Base-by-base conservation (phyloP, 1,140 invertebrate genomes). In the Lepidurus couesii region DNA sequence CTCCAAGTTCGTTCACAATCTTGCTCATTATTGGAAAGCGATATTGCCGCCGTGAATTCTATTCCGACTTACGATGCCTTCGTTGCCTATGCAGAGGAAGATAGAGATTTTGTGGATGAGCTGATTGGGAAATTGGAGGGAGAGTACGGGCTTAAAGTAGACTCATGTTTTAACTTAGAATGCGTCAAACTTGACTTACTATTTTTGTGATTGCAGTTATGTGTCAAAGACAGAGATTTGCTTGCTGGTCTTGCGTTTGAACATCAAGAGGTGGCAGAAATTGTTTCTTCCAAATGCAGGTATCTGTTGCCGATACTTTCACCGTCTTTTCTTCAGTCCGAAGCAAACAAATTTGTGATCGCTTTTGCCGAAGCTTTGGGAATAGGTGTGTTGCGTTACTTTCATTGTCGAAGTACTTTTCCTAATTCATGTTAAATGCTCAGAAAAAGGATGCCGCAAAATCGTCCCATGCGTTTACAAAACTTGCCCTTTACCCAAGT, bases 261-360 rank as follows among this genome's bases (percentile, higher is more conserved):
- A 81, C 90, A 92, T 82, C 88, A 91, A 77, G 89, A 90, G 7
- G 87, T 94, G 13, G 88, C 91, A 75, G 87, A 88, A 80, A 85
- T 95, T 21, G 92, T 95, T 83, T 88, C 89, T 21, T 89, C 91
- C 81, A 85, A 92, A 9, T 94, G 93, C 81, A 89, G 90, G 44
- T 87, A 90, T 80, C 84, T 94, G 45, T 89, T 94, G 44, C 88
- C 92, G 1, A 88, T 94, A 76, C 84, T 92, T 73, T 92, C 92
- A 1, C 88, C 91, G 1, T 88, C 87, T 79, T 93, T 94, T 85
- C 83, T 93, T 3, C 83, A 88, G 80, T 92, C 90, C 82, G 84
- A 89, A 11, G 89, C 88, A 42, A 92, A 92, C 80, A 87, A 87
- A 78, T 94, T 92, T 84, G 89, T 92, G 80, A 85, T 91, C 1